Evolutionary conservation across 1,140 invertebrate species (phyloP), one percentile per base, ranked within the genome.

Genomic region (Dendrolimus punctatus): DNA sequence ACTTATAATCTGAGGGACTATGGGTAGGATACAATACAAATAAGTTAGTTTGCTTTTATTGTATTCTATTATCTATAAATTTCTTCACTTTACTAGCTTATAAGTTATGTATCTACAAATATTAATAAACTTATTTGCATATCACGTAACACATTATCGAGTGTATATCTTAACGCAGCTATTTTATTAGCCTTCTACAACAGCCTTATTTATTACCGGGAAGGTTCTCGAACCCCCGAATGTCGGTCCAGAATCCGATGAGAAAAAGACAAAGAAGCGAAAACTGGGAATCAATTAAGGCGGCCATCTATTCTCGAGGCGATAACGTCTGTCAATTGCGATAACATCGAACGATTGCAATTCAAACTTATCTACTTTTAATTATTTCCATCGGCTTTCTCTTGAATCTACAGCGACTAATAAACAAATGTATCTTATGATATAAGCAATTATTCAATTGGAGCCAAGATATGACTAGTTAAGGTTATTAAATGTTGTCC

Each of bases 221-320:
- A 76, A 80, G 77, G 71, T 71, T 71, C 67, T 64, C 68, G 70
- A 67, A 63, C 58, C 46, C 52, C 46, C 39, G 47, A 52, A 50
- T 60, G 71, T 72, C 66, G 57, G 61, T 40, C 46, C 62, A 72
- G 76, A 81, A 81, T 81, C 74, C 76, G 69, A 81, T 76, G 73
- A 70, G 72, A 71, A 71, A 66, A 72, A 81, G 72, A 79, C 78
- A 79, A 81, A 79, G 76, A 62, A 64, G 49, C 65, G 72, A 48
- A 64, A 75, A 59, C 69, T 60, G 64, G 62, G 73, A 81, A 79
- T 79, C 78, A 81, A 81, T 81, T 81, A 81, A 80, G 79, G 67
- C 58, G 73, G 61, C 72, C 71, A 71, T 77, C 69, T 72, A 76
- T 76, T 60, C 58, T 60, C 40, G 48, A 44, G 40, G 39, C 68